Conservation (phyloP, 1,140 invertebrate genomes). For the Charaxes varanes region DNA sequence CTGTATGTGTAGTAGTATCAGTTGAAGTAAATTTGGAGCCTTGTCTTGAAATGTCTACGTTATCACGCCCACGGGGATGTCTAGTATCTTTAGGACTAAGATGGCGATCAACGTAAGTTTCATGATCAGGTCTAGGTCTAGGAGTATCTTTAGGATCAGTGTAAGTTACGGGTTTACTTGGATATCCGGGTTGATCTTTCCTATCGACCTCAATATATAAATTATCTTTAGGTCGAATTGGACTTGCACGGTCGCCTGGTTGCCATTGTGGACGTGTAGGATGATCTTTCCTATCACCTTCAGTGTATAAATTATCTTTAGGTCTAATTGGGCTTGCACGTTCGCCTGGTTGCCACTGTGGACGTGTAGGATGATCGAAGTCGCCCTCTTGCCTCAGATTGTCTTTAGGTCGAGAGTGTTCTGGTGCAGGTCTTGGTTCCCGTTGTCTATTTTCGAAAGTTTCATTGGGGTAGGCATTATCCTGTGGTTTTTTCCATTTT, state of each 20-base stretch:
- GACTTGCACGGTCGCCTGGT: conserved; percentile 70
- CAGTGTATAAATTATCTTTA: conserved; percentile 54
- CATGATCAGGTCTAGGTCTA: background rate
- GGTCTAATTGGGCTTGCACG: conserved; percentile 24
- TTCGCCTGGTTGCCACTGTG: conserved; percentile 10
- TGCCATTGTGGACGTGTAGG: conserved; percentile 58
- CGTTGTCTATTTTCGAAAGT: conserved; percentile 25
- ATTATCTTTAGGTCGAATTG: conserved; percentile 72
- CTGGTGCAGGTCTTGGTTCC: conserved; percentile 71
- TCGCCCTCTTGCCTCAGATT: conserved; percentile 72
- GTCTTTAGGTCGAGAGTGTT: conserved; percentile 28
- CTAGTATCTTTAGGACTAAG: background rate
- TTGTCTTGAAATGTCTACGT: background rate
- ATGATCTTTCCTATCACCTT: conserved; percentile 71
- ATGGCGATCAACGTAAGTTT: background rate
- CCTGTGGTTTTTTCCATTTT: conserved; percentile 69
- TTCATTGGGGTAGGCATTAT: conserved; percentile 52
- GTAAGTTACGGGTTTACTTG: conserved; percentile 9
- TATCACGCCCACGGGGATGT: conserved; percentile 3
- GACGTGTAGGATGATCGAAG: conserved; percentile 25
- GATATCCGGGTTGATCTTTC: conserved; percentile 44
- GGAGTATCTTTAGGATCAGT: conserved; percentile 1
- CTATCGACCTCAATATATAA: conserved; percentile 71
- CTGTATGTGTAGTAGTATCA: conserved; percentile 4
- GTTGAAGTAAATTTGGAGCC: too few species aligned